These are phyloP conservation scores for Ailurus styani DNA, from an alignment of 2,113 vertebrate species.

Conservation along the genomic window DNA sequence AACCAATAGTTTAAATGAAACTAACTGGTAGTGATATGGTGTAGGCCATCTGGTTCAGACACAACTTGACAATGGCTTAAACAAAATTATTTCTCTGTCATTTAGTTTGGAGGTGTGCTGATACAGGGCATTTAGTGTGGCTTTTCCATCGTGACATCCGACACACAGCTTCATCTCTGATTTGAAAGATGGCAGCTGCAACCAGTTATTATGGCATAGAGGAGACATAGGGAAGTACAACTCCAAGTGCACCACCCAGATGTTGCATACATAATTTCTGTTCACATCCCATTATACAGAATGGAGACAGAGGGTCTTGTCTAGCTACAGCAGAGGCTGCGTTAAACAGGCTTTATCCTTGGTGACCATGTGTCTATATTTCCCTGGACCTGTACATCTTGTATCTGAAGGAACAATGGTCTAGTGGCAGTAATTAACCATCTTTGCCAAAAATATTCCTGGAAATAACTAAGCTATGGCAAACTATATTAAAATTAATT, in stretches of 20 bases:
- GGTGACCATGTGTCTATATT: not conserved
- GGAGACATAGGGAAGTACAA: not conserved
- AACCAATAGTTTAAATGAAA: not conserved
- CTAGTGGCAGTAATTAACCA: not conserved
- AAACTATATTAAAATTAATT: not conserved
- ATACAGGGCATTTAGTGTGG: not conserved
- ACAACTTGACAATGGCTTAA: not conserved
- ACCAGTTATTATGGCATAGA: not conserved
- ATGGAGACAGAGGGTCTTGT: not conserved
- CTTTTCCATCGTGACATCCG: not conserved
- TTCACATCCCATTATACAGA: not conserved
- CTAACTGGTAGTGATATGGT: not conserved
- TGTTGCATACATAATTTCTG: not conserved
- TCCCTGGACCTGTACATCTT: not conserved
- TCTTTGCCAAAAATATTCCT: not conserved
- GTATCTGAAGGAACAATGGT: not conserved
- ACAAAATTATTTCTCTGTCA: not conserved
- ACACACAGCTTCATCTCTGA: not conserved
- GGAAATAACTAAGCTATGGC: not conserved
- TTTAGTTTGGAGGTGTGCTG: not conserved
- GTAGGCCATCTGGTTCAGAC: not conserved
- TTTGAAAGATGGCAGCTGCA: not conserved
- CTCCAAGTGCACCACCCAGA: not conserved
- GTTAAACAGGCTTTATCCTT: not conserved
- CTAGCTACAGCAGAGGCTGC: not conserved